Conservation (phyloP, 1,140 invertebrate species). For the Phortica variegata region DNA sequence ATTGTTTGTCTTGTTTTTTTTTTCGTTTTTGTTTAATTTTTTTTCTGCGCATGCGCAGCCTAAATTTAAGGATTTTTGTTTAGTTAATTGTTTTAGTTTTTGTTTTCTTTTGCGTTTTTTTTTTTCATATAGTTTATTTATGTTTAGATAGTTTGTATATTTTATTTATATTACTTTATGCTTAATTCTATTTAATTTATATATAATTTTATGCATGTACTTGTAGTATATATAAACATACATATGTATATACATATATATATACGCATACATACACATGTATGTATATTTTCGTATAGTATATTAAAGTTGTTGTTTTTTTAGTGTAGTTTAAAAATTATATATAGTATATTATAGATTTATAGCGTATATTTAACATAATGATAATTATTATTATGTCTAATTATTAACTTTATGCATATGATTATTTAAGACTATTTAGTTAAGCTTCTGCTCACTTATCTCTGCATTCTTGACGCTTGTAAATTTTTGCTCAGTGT, state of each 20-base stretch:
- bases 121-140: slow-evolving; percentile 19
- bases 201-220: slow-evolving; percentile 19
- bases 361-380: slow-evolving; percentile 10
- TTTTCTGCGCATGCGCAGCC: slow-evolving; percentile 3
- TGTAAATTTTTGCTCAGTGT: no score
- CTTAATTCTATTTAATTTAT: slow-evolving; percentile 20
- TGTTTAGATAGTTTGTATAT: slow-evolving; percentile 26
- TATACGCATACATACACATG: slow-evolving; percentile 38
- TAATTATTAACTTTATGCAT: no score
- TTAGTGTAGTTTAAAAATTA: slow-evolving; percentile 21
- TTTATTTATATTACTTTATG: slow-evolving; percentile 2
- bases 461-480: no score
- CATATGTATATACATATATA: slow-evolving; percentile 5
- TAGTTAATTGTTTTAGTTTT: slow-evolving; percentile 32
- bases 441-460: no score
- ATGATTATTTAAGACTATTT: no score
- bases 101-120: slow-evolving; percentile 14
- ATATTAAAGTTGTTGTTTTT: slow-evolving; percentile 17
- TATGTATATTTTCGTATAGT: slow-evolving; percentile 20
- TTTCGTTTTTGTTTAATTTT: slow-evolving; percentile 25
- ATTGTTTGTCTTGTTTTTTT: slow-evolving; percentile 24
- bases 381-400: no score
- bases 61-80: slow-evolving; percentile 15
- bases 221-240: not conserved
- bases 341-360: slow-evolving; percentile 20